A percentile compares a stretch with the other conserved stretches of the same genome.
These are phyloP conservation scores for Phylloscopus trochiloides DNA, from an alignment of 2,113 vertebrate species.

Conservation along the genomic window DNA sequence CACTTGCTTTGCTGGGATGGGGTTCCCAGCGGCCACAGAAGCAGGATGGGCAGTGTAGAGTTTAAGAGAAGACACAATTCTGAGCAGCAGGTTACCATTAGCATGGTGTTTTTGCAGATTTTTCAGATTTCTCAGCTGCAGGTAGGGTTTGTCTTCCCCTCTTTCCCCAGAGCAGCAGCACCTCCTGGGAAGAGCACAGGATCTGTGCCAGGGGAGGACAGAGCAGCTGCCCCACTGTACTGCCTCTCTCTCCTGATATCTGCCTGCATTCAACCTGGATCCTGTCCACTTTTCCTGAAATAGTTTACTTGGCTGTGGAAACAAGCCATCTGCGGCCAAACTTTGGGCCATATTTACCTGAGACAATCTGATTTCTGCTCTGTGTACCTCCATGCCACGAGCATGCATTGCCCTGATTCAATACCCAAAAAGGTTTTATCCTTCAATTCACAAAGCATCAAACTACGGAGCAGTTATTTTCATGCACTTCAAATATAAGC, in stretches of 20 bases:
- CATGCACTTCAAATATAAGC: not conserved
- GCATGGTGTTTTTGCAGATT: not conserved
- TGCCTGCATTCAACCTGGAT: not conserved
- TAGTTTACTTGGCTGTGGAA: not conserved
- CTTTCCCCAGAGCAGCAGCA: not conserved
- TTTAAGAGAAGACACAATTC: not conserved
- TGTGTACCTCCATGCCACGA: rapidly evolving
- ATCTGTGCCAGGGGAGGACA: not conserved
- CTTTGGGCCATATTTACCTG: not conserved
- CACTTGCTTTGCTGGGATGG: rapidly evolving
- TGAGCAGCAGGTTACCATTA: not conserved
- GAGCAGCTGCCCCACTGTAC: not conserved
- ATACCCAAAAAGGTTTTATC: not conserved
- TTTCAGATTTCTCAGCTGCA: not conserved
- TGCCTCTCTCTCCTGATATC: not conserved
- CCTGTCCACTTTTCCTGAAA: not conserved
- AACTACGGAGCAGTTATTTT: not conserved
- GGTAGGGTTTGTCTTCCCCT: not conserved
- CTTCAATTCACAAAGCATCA: not conserved
- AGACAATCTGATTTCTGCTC: not conserved
- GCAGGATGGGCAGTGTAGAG: not conserved
- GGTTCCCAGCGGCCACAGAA: rapidly evolving
- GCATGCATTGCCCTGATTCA: not conserved
- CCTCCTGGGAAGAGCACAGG: not conserved
- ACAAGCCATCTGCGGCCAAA: not conserved